Conservation (phyloP, 53 echinoderm and acorn worm species). For the Zoroaster sp. region DNA sequence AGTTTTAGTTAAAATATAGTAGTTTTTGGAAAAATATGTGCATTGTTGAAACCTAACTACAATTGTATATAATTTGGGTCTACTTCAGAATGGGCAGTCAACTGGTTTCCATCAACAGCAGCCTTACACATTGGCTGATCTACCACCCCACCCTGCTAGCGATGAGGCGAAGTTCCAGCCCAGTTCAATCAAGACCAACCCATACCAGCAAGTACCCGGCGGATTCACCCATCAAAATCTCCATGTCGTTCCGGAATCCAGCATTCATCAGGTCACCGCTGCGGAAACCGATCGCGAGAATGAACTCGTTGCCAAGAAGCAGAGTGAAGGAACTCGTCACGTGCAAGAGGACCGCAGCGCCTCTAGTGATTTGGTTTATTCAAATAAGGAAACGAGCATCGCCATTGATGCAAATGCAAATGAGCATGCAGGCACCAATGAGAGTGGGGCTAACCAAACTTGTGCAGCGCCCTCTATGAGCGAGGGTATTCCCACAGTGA, state of each 20-base stretch:
- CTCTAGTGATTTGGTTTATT: constrained; percentile 21
- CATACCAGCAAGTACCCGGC: constrained; percentile 39
- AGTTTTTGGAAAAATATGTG: neutral
- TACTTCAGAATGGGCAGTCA: constrained; percentile 4
- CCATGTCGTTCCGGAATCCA: neutral
- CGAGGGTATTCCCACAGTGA: neutral
- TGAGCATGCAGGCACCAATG: neutral
- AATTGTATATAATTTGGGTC: too few species aligned
- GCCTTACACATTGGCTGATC: constrained; percentile 21
- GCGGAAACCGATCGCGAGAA: neutral
- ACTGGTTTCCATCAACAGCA: neutral
- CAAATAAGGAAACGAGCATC: constrained; percentile 8
- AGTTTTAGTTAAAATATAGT: neutral
- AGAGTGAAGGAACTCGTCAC: neutral
- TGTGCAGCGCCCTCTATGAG: constrained; percentile 4
- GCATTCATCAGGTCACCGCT: neutral
- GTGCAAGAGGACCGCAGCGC: neutral
- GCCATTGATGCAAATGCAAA: constrained; percentile 24
- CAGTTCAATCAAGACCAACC: neutral
- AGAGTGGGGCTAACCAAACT: neutral
- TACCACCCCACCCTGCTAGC: constrained; percentile 54
- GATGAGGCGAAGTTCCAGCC: neutral
- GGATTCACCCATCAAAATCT: constrained; percentile 52
- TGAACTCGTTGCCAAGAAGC: neutral
- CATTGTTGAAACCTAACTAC: neutral